Evolutionary conservation across 2,888 invertebrate genomes (phyloP).

Genomic region (Clunio marinus): DNA sequence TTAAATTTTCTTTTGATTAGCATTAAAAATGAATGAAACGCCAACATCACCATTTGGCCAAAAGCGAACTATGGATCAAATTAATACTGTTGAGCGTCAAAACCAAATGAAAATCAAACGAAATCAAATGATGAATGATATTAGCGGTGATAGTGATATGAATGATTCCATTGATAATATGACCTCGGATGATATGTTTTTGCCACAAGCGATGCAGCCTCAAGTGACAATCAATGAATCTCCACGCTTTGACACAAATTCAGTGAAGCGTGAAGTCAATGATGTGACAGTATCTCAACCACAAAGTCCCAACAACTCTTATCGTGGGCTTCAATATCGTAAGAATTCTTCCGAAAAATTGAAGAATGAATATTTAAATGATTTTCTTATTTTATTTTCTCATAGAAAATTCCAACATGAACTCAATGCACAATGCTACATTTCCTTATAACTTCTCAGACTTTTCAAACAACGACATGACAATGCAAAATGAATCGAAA

Average conservation of each 20-base stretch:
- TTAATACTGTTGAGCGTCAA: constrained; percentile 3
- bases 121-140: not conserved
- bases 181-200: constrained; percentile 49
- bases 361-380: too few species aligned
- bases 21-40: not conserved
- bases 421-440: constrained; percentile 23
- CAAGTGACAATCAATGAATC: constrained; percentile 50
- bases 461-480: constrained; percentile 6
- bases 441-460: constrained; percentile 25
- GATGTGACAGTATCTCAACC: constrained; percentile 40
- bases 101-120: constrained; percentile 29
- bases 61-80: constrained; percentile 28
- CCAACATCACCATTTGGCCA: constrained; percentile 12
- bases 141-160: constrained; percentile 43
- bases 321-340: constrained; percentile 1
- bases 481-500: constrained; percentile 22
- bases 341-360: not conserved
- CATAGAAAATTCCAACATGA: not conserved
- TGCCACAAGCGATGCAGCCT: constrained; percentile 47
- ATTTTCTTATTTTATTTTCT: not conserved
- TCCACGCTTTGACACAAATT: constrained; percentile 48
- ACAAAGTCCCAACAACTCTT: constrained; percentile 40
- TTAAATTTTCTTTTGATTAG: not conserved
- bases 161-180: constrained; percentile 47
- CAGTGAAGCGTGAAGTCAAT: constrained; percentile 47